phyloP scores from a whole-genome alignment of 2,888 invertebrate genomes.

The Lottia scabra region DNA sequence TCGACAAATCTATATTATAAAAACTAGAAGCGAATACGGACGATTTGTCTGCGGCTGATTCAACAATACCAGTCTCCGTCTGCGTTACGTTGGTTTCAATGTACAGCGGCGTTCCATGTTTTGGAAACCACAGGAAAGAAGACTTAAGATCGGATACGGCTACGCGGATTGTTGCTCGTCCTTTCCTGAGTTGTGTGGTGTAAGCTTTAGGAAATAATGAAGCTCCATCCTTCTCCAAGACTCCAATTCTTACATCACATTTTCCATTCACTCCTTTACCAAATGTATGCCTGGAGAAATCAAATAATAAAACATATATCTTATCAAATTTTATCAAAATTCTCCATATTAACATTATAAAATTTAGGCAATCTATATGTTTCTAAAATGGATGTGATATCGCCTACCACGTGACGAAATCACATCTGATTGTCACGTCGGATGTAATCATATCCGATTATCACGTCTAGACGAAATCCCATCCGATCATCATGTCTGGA shows the following conservation, averaged over 20 bases:
- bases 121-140: neutral
- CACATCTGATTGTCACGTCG: too few species aligned
- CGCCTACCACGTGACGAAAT: too few species aligned
- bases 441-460: too few species aligned
- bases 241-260: neutral
- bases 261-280: neutral
- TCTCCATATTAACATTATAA: too few species aligned
- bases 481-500: too few species aligned
- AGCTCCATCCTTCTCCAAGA: neutral
- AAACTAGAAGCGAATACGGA: slow-evolving; percentile 24
- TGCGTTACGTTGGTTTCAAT: slow-evolving; percentile 27
- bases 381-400: too few species aligned
- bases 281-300: neutral
- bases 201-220: neutral
- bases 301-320: too few species aligned
- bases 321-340: too few species aligned
- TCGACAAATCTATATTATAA: slow-evolving; percentile 21
- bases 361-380: too few species aligned
- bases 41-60: slow-evolving; percentile 17
- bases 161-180: neutral
- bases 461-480: too few species aligned
- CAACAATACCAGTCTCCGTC: slow-evolving; percentile 19
- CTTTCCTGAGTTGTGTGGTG: neutral
- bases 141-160: neutral
- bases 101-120: slow-evolving; percentile 16